phyloP scores from a whole-genome alignment of 2,888 invertebrate species.

The Macaria liturata region DNA sequence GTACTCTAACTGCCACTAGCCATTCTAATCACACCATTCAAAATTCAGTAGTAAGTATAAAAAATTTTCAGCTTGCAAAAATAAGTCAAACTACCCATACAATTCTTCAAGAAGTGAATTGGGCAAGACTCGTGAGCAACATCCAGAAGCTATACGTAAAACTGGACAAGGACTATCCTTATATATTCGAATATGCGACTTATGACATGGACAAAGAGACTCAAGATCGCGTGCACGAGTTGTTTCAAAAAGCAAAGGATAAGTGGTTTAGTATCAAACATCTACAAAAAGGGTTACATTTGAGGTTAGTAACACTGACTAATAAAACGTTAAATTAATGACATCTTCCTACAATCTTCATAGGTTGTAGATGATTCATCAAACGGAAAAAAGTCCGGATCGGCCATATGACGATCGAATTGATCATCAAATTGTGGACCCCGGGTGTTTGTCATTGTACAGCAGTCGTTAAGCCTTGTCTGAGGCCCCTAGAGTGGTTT shows the following conservation, averaged over 20 bases:
- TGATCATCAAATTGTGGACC: too few species aligned
- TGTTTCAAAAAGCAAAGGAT: conserved; percentile 48
- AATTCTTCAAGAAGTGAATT: conserved; percentile 51
- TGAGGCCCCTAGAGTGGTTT: too few species aligned
- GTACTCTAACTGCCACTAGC: neutral
- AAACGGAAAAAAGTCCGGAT: too few species aligned
- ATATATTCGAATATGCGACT: conserved; percentile 60
- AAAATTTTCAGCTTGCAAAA: conserved; percentile 20
- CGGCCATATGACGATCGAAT: too few species aligned
- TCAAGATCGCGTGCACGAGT: conserved; percentile 35
- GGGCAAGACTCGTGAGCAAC: conserved; percentile 62
- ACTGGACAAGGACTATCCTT: conserved; percentile 62
- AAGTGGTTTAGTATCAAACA: conserved; percentile 62
- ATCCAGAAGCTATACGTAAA: conserved; percentile 59
- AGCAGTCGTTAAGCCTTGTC: too few species aligned
- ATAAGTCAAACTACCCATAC: conserved; percentile 47
- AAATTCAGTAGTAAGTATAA: too few species aligned
- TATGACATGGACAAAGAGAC: conserved; percentile 55
- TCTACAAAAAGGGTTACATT: conserved; percentile 54
- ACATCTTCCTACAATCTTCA: too few species aligned
- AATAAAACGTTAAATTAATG: too few species aligned
- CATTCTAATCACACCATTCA: neutral
- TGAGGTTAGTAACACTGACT: conserved; percentile 49
- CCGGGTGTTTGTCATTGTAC: too few species aligned
- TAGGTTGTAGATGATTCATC: too few species aligned